Evolutionary conservation across 1,140 invertebrate species (phyloP), one percentile per base, ranked within the genome.

Genomic region (Bathynomus jamesi): DNA sequence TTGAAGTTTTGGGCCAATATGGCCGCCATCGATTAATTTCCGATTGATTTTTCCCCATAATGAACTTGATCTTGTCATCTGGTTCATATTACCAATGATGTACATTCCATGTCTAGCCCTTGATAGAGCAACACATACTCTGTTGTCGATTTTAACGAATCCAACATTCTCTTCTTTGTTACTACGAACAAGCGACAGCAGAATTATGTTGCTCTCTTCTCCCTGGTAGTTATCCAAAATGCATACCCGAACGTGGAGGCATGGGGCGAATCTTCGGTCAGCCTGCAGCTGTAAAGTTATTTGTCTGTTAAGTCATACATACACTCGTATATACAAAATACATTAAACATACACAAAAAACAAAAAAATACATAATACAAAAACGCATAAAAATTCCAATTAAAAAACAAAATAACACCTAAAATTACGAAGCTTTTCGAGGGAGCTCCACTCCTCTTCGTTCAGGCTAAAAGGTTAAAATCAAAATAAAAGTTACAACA

Each of bases 161-260:
- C 93, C 93, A 79, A 93, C 88, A 27, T 85, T 86, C 24, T 84
- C 84, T 5, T 87, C 82, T 3, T 80, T 71, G 78, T 90, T 90
- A 80, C 88, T 92, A 71, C 93, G 82, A 0, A 95, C 92, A 2
- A 95, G 81, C 0, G 93, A 94, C 10, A 95, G 79, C 2, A 95
- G 79, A 70, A 95, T 89, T 28, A 95, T 92, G 75, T 92, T 88
- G 40, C 88, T 90, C 82, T 95, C 93, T 80, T 94, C 89, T 0
- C 93, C 92, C 84, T 94, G 91, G 79, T 87, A 94, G 80, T 91
- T 92, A 80, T 95, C 93, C 1, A 94, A 86, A 4, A 87, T 86
- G 53, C 86, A 86, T 24, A 93, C 85, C 67, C 78, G 31, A 60
- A 74, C 69, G 21, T 67, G 67, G 2, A n/a, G 4, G 60, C 72